Base-by-base conservation (phyloP, 2,113 vertebrate species). In the Hylia prasina region DNA sequence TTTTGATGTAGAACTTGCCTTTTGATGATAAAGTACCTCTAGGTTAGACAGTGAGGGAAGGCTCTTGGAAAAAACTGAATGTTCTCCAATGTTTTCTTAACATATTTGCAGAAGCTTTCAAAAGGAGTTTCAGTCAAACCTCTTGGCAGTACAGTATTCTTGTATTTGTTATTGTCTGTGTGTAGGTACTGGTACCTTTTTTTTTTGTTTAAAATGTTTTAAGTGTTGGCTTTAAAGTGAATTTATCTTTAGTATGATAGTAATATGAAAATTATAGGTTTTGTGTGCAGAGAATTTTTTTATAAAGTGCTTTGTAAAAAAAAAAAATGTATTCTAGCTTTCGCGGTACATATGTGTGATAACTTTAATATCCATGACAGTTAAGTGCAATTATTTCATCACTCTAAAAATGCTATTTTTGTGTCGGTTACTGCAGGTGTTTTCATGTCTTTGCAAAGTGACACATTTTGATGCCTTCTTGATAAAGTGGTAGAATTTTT, bases 401-500 rank as follows among this genome's bases (percentile, higher is more conserved):
- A 98, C 98, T 98, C 98, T 98, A 98, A 98, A 98, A 98, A 98
- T 98, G 98, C 98, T 98, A 99, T 99, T 98, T 99, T 98, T 98
- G 98, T 99, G 98, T 99, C 99, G 98, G 98, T 99, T 99, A 98
- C 98, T 99, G 99, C 99, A 98, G 99, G 99, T 99, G 99, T 99
- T 99, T 98, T 98, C 98, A 98, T 98, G 99, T 99, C 98, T 99
- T 99, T 99, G 99, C 99, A 99, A 99, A 98, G 98, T 99, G 98
- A 99, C 98, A 98, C 98, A 99, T 99, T 99, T 99, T 99, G 98
- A 99, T 99, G 99, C 99, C 99, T 99, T 99, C 99, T 99, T 99
- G 98, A 99, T 98, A 99, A 99, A 99, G 98, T 99, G 98, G 98
- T 99, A 99, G 98, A 99, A 98, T 99, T 99, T 99, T 99, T 99